Conservation (phyloP, 2,113 vertebrate species). For the Callospermophilus lateralis region DNA sequence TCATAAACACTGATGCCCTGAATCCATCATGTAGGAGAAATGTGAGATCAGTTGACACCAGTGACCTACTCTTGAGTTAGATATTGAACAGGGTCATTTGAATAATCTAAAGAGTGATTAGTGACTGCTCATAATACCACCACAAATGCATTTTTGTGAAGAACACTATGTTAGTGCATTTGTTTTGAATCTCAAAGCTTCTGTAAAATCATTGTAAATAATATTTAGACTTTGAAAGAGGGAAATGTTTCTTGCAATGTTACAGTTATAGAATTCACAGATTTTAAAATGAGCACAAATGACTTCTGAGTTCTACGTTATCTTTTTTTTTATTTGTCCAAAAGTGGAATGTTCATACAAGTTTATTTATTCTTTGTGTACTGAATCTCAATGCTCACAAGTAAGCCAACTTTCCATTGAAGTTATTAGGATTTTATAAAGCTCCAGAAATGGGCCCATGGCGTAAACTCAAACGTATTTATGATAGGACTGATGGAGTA, state of each 20-base stretch:
- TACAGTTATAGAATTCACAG: neutral
- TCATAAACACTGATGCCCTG: accelerated
- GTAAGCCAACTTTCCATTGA: neutral
- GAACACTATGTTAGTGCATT: neutral
- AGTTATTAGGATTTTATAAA: neutral
- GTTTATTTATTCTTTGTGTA: neutral
- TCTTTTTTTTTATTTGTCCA: neutral
- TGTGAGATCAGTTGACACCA: constrained; percentile 6
- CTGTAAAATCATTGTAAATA: neutral
- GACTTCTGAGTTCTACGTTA: neutral
- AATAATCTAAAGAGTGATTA: constrained; percentile 43
- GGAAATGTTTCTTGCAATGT: neutral
- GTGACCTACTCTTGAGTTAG: constrained; percentile 62
- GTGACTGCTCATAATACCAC: neutral
- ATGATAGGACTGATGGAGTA: neutral
- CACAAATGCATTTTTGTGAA: neutral
- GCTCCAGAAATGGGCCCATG: neutral
- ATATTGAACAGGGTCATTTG: neutral
- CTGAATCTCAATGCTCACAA: neutral
- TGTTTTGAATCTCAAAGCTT: neutral
- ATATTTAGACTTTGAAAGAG: neutral
- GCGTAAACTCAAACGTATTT: neutral
- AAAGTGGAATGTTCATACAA: neutral
- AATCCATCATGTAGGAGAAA: neutral
- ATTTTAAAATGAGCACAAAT: neutral